Base-by-base conservation (phyloP, 2,888 invertebrate species). In the Tiliacea citrago region DNA sequence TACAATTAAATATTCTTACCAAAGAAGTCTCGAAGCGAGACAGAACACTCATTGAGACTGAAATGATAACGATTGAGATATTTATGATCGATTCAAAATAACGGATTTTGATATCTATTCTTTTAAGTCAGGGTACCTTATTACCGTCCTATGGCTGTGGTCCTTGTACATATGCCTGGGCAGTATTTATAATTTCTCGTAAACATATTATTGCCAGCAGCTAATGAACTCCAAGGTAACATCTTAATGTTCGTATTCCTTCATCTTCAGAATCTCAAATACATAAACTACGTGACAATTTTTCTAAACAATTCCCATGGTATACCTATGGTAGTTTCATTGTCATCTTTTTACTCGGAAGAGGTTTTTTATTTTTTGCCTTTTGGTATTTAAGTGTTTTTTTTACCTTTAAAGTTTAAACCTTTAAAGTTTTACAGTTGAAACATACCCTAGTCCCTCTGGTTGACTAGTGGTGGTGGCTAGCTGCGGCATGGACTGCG, bases 401-500 rank as follows among this genome's bases (percentile, higher is more conserved):
- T 21, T 45, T 42, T 9, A 45, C 35, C 3, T 8, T 57, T 2
- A 18, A 29, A 57, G 57, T 57, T 57, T 57, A n/a, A 42, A 45
- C 35, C 3, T 8, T 57, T 2, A 18, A 29, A 57, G 57, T 57
- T 57, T 57, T 18, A 29, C 9, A 29, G 9, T 18, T 24, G 73
- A 55, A 39, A 39, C 47, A 67, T 75, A 92, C 93, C 92, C 91
- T 72, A 87, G 75, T 62, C 75, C 78, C 24, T 92, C 92, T 10
- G 87, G 85, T 61, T 89, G 86, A 18, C 76, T 88, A 8, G 89
- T 86, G 9, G 89, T 84, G n/a, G 91, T 86, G 6, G 90, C 88
- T 8, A 94, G 90, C 3, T 94, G 94, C 0, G 95, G 94, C 82
- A 94, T 85, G 0, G 95, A 94, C 82, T 94, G 94, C 1, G 93